Conservation (phyloP, 2,888 invertebrate species). For the Parthenolecanium corni region DNA sequence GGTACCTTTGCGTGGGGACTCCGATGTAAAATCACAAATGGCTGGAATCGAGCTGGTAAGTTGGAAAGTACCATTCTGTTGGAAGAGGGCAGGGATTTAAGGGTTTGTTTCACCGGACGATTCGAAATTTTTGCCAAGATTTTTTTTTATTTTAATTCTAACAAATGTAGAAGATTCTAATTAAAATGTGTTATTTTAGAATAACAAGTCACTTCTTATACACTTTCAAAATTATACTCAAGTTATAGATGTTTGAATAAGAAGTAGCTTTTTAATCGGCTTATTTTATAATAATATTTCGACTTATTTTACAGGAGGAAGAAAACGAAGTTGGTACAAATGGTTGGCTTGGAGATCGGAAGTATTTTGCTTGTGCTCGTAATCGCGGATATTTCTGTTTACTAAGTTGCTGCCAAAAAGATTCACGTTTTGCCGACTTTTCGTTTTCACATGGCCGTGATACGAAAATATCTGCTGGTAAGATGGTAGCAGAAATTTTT, state of each 20-base stretch:
- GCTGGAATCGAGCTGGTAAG: constrained; percentile 51
- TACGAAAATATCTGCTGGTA: constrained; percentile 7
- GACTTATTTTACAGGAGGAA: constrained; percentile 53
- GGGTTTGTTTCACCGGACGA: too few relatives aligned
- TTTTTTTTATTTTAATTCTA: too few relatives aligned
- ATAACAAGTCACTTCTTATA: too few relatives aligned
- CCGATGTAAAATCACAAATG: constrained; percentile 35
- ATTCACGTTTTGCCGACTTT: constrained; percentile 62
- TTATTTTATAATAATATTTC: not conserved
- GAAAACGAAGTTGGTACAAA: constrained; percentile 63
- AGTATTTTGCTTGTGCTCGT: constrained; percentile 65
- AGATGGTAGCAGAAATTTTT: too few relatives aligned
- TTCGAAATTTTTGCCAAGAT: too few relatives aligned
- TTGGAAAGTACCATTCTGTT: too few relatives aligned
- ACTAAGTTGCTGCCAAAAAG: constrained; percentile 63
- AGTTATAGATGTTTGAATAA: too few relatives aligned
- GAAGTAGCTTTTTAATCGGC: too few relatives aligned
- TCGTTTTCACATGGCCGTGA: not conserved
- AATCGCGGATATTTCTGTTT: constrained; percentile 72
- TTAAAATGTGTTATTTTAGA: too few relatives aligned
- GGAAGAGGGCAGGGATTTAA: too few relatives aligned
- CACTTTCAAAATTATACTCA: too few relatives aligned
- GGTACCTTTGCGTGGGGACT: constrained; percentile 38
- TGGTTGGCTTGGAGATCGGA: constrained; percentile 60
- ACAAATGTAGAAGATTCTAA: too few relatives aligned